phyloP scores from a whole-genome alignment of 2,113 vertebrate genomes.

The Sterna hirundo region DNA sequence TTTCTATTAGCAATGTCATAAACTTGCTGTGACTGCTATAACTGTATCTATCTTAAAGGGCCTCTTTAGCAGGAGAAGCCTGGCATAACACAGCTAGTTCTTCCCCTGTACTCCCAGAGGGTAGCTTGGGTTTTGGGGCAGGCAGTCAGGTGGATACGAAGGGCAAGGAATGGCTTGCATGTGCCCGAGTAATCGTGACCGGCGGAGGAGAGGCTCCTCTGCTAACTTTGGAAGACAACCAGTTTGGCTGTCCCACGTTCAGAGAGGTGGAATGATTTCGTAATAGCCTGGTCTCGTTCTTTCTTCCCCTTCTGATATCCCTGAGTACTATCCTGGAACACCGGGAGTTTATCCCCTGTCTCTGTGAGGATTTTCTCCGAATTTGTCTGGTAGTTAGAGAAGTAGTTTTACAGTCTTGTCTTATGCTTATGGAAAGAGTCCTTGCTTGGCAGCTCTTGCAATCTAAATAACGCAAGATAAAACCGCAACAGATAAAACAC shows the following conservation, averaged over 20 bases:
- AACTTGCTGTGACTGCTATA: not conserved
- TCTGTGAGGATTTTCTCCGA: not conserved
- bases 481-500: not conserved
- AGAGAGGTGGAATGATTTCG: not conserved
- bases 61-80: not conserved
- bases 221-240: not conserved
- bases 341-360: not conserved
- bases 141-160: not conserved
- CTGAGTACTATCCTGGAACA: not conserved
- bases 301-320: not conserved
- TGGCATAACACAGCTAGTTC: not conserved
- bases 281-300: not conserved
- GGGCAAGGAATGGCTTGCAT: not conserved
- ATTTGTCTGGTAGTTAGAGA: not conserved
- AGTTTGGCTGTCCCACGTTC: not conserved
- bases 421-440: not conserved
- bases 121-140: not conserved
- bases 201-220: not conserved
- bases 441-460: not conserved
- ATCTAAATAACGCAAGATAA: slow-evolving; percentile 15
- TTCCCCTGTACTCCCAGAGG: not conserved
- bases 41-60: not conserved
- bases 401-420: not conserved
- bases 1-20: not conserved
- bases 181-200: not conserved